These are phyloP conservation scores for Sebastes schlegelii DNA, from an alignment of 2,113 vertebrate genomes.

Conservation along the genomic window DNA sequence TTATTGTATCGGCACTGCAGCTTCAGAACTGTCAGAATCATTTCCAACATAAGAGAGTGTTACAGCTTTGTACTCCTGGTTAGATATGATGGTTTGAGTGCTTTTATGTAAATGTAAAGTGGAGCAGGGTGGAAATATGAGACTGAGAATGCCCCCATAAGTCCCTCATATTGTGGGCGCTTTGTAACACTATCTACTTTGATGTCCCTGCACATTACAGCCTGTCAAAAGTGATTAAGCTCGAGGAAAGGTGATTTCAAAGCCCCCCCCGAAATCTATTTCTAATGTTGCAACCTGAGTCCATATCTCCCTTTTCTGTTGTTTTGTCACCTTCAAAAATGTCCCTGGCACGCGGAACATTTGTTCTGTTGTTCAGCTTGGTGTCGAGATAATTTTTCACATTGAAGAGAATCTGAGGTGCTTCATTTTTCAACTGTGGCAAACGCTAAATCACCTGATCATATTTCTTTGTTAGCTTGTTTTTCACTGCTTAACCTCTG, in stretches of 20 bases:
- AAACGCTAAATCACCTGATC: conserved; percentile 55
- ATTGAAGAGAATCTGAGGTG: conserved; percentile 42
- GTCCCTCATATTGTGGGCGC: conserved; percentile 70
- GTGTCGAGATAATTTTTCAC: conserved; percentile 66
- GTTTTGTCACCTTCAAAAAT: conserved; percentile 68
- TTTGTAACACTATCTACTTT: conserved; percentile 76
- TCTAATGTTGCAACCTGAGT: conserved; percentile 69
- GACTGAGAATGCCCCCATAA: conserved; percentile 68
- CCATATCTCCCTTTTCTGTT: conserved; percentile 64
- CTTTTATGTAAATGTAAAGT: conserved; percentile 81
- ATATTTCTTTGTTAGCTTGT: conserved; percentile 41
- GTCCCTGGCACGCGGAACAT: conserved; percentile 53
- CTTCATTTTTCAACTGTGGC: conserved; percentile 63
- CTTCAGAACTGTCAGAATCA: conserved; percentile 70
- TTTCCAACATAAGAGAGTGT: conserved; percentile 70
- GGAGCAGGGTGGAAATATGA: conserved; percentile 73
- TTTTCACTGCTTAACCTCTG: conserved; percentile 28
- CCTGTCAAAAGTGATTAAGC: conserved; percentile 79
- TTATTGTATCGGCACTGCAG: conserved; percentile 56
- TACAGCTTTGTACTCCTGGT: conserved; percentile 73
- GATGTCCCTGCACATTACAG: conserved; percentile 72
- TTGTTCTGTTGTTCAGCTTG: conserved; percentile 59
- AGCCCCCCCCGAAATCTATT: conserved; percentile 58
- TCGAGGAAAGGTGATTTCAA: conserved; percentile 75
- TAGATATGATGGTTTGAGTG: conserved; percentile 75